These are phyloP conservation scores for Delphinapterus leucas DNA, from an alignment of 2,113 vertebrate genomes.

Conservation along the genomic window DNA sequence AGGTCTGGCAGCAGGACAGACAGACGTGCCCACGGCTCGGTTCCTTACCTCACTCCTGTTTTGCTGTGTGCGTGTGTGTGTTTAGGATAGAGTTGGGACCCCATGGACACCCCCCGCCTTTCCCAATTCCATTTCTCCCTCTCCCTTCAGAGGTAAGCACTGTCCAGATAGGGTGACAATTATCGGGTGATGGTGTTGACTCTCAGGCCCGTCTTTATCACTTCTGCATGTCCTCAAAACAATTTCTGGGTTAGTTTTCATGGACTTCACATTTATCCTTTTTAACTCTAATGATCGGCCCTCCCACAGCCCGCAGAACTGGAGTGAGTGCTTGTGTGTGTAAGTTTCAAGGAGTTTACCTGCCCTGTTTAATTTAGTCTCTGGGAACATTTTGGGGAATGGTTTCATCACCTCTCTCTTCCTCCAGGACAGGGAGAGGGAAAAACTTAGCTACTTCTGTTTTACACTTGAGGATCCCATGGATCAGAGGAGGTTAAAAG, in stretches of 20 bases:
- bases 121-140: neutral
- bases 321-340: rapidly evolving
- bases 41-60: rapidly evolving
- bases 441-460: neutral
- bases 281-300: rapidly evolving
- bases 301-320: rapidly evolving
- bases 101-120: rapidly evolving
- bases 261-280: rapidly evolving
- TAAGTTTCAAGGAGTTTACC: rapidly evolving
- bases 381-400: neutral
- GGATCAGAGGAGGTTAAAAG: neutral
- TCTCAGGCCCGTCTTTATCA: neutral
- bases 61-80: neutral
- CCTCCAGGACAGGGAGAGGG: neutral
- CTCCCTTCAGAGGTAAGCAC: too few species aligned
- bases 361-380: rapidly evolving
- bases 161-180: neutral
- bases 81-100: too few species aligned
- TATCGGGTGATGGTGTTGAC: rapidly evolving
- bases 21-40: rapidly evolving
- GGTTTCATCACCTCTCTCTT: neutral
- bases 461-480: neutral
- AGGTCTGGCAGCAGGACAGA: conserved; percentile 81
- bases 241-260: neutral
- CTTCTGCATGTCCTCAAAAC: neutral